phyloP scores from a whole-genome alignment of 2,113 vertebrate species.

The Hyperopisus bebe region DNA sequence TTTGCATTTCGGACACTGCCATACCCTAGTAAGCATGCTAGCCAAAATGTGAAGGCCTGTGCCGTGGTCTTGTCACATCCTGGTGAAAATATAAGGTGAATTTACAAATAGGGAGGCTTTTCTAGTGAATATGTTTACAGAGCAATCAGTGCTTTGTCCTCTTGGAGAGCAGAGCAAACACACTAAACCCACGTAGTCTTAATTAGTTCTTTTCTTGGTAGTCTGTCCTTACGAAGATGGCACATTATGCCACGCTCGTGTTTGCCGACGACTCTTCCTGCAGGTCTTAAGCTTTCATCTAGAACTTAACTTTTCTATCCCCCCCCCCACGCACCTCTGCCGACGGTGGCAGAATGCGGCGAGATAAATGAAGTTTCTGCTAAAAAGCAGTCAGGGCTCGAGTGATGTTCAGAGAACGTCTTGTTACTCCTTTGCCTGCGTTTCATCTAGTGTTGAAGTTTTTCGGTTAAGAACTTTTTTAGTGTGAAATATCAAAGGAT shows the following conservation, averaged over 20 bases:
- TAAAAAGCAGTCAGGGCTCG: background rate
- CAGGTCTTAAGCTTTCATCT: background rate
- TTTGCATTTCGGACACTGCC: background rate
- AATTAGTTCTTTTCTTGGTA: constrained; percentile 30
- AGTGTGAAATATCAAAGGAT: background rate
- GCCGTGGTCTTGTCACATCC: background rate
- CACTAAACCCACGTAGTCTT: constrained; percentile 43
- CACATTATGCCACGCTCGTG: background rate
- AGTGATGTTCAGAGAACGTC: background rate
- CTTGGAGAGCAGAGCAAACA: constrained; percentile 15
- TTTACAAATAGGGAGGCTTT: background rate
- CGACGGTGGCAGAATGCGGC: background rate
- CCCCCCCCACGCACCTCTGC: too few relatives aligned
- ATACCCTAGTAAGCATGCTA: background rate
- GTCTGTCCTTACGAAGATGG: background rate
- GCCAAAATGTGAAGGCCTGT: background rate
- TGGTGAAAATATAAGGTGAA: background rate
- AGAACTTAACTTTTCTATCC: background rate
- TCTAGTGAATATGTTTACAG: background rate
- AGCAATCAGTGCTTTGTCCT: background rate
- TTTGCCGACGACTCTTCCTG: background rate
- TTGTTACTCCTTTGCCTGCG: background rate
- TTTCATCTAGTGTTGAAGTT: background rate
- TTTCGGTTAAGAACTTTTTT: background rate
- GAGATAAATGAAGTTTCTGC: background rate